A percentile compares a stretch with the other conserved stretches of the same genome.
Evolutionary conservation across 2,113 vertebrate species (phyloP).

Genomic region (Alethe diademata): DNA sequence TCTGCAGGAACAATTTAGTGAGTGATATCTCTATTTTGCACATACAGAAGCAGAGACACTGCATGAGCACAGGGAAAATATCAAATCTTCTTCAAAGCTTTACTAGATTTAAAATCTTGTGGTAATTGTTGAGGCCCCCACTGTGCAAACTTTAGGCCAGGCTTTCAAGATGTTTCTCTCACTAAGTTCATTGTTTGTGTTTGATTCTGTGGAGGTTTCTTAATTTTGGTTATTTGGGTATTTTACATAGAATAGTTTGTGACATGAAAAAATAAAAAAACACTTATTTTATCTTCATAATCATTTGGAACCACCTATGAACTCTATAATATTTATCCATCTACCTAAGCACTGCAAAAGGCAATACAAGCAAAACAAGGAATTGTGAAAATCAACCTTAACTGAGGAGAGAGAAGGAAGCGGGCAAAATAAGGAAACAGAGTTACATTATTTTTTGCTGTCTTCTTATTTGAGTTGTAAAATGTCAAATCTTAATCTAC

Average conservation of each 20-base stretch:
- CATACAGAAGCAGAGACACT: background rate
- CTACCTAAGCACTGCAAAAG: background rate
- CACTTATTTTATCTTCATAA: background rate
- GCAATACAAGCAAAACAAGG: background rate
- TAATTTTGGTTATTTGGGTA: background rate
- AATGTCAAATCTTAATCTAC: background rate
- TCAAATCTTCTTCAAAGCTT: background rate
- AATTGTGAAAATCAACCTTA: background rate
- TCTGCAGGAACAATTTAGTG: background rate
- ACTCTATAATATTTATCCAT: background rate
- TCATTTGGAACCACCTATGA: accelerated
- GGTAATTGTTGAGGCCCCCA: background rate
- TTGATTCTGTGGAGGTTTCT: background rate
- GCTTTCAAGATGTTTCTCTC: background rate
- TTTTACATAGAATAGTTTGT: background rate
- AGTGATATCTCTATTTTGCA: background rate
- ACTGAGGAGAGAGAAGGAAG: background rate
- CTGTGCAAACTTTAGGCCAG: background rate
- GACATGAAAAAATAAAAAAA: background rate
- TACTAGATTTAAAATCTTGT: background rate
- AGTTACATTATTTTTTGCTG: background rate
- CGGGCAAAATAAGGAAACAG: background rate
- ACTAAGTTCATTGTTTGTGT: background rate
- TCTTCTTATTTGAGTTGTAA: background rate
- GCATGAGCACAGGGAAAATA: background rate